Evolutionary conservation across 2,113 vertebrate genomes (phyloP), one percentile per base, ranked within the genome.

Genomic region (Bufo gargarizans): DNA sequence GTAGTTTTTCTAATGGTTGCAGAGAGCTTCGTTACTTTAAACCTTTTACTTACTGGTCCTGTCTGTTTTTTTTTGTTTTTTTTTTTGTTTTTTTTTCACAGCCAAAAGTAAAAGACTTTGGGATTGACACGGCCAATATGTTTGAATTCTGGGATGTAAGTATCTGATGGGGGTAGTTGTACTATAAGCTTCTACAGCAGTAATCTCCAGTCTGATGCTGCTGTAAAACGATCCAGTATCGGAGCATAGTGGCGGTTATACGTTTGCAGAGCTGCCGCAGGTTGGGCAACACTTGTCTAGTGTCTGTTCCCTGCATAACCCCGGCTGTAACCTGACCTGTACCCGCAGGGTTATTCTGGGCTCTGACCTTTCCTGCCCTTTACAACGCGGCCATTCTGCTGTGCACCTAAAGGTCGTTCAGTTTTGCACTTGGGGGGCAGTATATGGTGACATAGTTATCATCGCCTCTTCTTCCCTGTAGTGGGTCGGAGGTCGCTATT

Each of bases 101-200:
- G 98, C 90, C 91, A 72, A 99, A 99, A 95, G 98, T 99, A 88
- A 96, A 96, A 89, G 97, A 96, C n/a, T 99, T 99, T 47, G 98
- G 98, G 90, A 99, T 99, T 89, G 98, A 99, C 92, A 93, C 97
- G 0, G 93, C 93, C 59, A 99, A 99, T 92, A 99, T 99, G 98
- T 99, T 99, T 85, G 98, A 97, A 90, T 99, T 99, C 91, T 99
- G 98, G 98, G 98, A 99, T 85, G 98, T 99, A 95, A 99, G 96
- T 96, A 94, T 81, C 89, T 84, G n/a, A 22, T 49, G 45, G 43
- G 71, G 11, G 71, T 16, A 45, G 71, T 14, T 45, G 6, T 14
- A 16, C 3, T 69, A 14, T 45, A 5, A 14, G 22, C 4, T 5
- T 11, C 1, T 61, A 19, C 67, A 71, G n/a, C 11, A 43, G 3